A percentile compares a stretch with the other conserved stretches of the same genome.
Evolutionary conservation across 2,797 vertebrate species (phyloP).

Genomic region (Simalia tracyae): DNA sequence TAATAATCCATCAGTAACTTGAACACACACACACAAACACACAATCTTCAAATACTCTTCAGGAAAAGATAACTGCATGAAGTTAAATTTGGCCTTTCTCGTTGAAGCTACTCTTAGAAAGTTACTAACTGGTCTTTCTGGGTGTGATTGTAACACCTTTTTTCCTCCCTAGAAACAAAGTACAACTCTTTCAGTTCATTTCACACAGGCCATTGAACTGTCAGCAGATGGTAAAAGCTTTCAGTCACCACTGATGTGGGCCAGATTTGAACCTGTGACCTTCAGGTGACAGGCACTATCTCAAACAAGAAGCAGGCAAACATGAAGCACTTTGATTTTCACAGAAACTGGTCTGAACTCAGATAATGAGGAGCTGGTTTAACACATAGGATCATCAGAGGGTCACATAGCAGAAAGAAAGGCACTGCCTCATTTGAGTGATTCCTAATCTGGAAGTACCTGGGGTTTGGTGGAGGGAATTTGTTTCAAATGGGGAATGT

Average conservation of each 20-base stretch:
- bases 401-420: background rate
- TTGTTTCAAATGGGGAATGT: slow-evolving; percentile 9
- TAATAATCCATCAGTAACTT: background rate
- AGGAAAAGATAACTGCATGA: background rate
- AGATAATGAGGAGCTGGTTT: slow-evolving; percentile 23
- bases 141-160: slow-evolving; percentile 20
- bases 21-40: background rate
- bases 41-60: background rate
- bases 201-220: slow-evolving; percentile 10
- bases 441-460: background rate
- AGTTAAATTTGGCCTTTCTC: background rate
- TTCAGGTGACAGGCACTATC: slow-evolving; percentile 26
- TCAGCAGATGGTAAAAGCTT: slow-evolving; percentile 18
- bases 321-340: slow-evolving; percentile 32
- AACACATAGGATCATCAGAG: slow-evolving; percentile 11
- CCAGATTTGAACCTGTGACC: slow-evolving; percentile 31
- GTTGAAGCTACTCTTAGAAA: slow-evolving; percentile 3
- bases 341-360: slow-evolving; percentile 23
- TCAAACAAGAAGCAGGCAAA: slow-evolving; percentile 9
- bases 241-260: slow-evolving; percentile 4
- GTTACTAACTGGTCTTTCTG: slow-evolving; percentile 15
- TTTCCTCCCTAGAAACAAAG: background rate
- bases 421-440: background rate
- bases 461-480: background rate
- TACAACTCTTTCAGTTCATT: background rate